Evolutionary conservation across 2,888 invertebrate genomes (phyloP).

Genomic region (Chrysolina oricalcia): DNA sequence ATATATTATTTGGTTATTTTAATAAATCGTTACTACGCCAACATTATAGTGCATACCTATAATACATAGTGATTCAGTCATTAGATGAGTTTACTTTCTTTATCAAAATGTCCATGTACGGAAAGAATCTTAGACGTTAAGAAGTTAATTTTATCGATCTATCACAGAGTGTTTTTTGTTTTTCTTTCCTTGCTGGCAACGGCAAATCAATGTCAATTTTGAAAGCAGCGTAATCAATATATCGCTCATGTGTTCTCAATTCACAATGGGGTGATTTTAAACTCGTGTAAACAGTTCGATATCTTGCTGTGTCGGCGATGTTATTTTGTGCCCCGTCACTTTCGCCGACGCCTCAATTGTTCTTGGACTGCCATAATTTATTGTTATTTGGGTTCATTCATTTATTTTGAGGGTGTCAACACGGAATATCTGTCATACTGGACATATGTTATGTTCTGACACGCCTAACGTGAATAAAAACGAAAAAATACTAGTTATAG

Average conservation of each 20-base stretch:
- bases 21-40: no score
- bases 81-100: no score
- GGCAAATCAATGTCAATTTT: conserved; percentile 7
- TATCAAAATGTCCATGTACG: no score
- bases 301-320: conserved; percentile 52
- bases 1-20: no score
- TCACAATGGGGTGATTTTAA: conserved; percentile 52
- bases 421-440: conserved; percentile 38
- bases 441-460: conserved; percentile 23
- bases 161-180: neutral
- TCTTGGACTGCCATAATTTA: conserved; percentile 57
- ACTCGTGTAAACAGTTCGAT: conserved; percentile 51
- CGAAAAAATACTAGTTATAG: conserved; percentile 33
- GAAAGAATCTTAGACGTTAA: neutral
- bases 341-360: conserved; percentile 54
- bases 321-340: conserved; percentile 58
- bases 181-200: neutral
- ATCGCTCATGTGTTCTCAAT: conserved; percentile 17
- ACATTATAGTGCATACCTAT: no score
- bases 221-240: conserved; percentile 19
- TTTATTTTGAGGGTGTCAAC: conserved; percentile 53
- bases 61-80: no score
- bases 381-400: conserved; percentile 53
- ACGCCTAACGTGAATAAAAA: conserved; percentile 31
- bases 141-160: neutral